These are phyloP conservation scores for Genyomyrus donnyi DNA, from an alignment of 2,113 vertebrate species.

Conservation along the genomic window DNA sequence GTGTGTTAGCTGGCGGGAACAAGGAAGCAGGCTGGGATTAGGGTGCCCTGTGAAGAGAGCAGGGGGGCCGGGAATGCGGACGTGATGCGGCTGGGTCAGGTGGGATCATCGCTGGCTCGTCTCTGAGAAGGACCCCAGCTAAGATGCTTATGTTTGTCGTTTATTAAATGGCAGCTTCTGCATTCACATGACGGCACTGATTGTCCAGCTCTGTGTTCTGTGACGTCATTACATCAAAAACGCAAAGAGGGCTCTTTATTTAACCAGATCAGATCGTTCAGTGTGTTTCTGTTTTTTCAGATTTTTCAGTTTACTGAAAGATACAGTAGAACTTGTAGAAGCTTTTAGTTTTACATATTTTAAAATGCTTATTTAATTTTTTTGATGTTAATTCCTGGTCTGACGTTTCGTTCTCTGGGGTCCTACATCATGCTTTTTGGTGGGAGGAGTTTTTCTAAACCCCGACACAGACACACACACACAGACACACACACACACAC, in stretches of 20 bases:
- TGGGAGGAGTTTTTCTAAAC: not conserved
- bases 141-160: not conserved
- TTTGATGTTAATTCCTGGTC: not conserved
- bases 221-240: not conserved
- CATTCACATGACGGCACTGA: not conserved
- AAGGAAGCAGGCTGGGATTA: not conserved
- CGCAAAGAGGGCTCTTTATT: not conserved
- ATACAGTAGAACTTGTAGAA: not conserved
- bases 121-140: not conserved
- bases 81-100: not conserved
- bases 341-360: not conserved
- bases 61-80: not conserved
- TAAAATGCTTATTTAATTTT: not conserved
- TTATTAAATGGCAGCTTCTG: not conserved
- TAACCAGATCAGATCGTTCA: not conserved
- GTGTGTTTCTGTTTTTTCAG: not conserved
- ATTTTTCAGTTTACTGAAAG: not conserved
- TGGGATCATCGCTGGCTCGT: not conserved
- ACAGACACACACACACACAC: not conserved
- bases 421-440: not conserved
- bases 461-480: not conserved
- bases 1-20: not conserved
- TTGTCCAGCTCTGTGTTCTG: not conserved
- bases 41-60: not conserved
- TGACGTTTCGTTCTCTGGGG: not conserved